Conservation (phyloP, 1,140 invertebrate genomes). For the Scaptomyza pallida region DNA sequence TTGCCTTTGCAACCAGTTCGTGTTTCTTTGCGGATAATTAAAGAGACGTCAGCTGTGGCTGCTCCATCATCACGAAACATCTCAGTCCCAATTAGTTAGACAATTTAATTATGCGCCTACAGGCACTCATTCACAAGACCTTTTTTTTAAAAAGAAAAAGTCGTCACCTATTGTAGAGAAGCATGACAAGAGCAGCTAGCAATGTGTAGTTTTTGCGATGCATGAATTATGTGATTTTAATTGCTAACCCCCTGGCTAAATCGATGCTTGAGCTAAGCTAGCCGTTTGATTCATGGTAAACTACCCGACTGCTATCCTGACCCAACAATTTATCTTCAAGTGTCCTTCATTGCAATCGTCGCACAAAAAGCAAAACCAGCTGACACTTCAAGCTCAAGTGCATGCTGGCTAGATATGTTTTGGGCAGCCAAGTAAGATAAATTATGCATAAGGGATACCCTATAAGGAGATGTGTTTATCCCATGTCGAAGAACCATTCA, state of each 20-base stretch:
- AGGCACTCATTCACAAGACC: constrained; percentile 2
- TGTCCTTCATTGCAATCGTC: constrained; percentile 24
- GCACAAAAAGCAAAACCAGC: constrained; percentile 1
- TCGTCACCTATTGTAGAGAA: constrained; percentile 16
- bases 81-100: constrained; percentile 67
- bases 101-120: constrained; percentile 67
- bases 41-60: constrained; percentile 62
- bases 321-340: constrained; percentile 66
- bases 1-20: constrained; percentile 43
- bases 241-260: constrained; percentile 62
- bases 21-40: constrained; percentile 60
- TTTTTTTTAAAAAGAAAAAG: constrained; percentile 8
- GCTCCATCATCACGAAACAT: constrained; percentile 50
- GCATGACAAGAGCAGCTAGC: constrained; percentile 13
- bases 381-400: constrained; percentile 29
- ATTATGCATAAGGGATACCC: not conserved
- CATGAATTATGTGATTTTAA: constrained; percentile 79
- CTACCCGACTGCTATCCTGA: constrained; percentile 37
- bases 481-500: not conserved
- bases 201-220: constrained; percentile 34
- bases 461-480: not conserved
- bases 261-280: constrained; percentile 19
- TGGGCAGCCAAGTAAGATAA: not conserved
- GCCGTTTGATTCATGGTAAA: constrained; percentile 43
- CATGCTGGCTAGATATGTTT: constrained; percentile 21